A percentile compares a stretch with the other conserved stretches of the same genome.
These are phyloP conservation scores for Phyto melanocephala DNA, from an alignment of 2,888 invertebrate species.

Conservation along the genomic window DNA sequence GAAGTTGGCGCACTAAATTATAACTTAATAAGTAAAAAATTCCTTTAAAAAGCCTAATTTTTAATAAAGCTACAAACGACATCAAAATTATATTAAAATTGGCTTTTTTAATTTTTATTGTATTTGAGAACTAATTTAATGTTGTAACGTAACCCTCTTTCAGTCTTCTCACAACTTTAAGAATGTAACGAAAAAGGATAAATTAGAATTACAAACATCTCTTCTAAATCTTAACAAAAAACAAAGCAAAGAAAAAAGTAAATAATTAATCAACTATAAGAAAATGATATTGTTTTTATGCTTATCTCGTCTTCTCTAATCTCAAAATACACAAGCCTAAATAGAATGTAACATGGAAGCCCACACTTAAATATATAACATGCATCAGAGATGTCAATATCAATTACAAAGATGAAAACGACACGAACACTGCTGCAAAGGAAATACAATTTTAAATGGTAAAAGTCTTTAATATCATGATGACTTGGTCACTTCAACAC, in stretches of 20 bases:
- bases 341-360: background rate
- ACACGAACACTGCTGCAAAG: too few relatives aligned
- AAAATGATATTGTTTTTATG: background rate
- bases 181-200: background rate
- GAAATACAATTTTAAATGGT: background rate
- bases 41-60: too few relatives aligned
- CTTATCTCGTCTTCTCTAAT: constrained; percentile 2
- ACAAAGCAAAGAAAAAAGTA: background rate
- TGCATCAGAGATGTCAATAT: constrained; percentile 29
- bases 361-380: background rate
- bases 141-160: background rate
- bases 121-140: too few relatives aligned
- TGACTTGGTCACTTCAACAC: constrained; percentile 10
- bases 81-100: too few relatives aligned
- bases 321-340: constrained; percentile 23
- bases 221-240: background rate
- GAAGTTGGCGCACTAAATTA: too few relatives aligned
- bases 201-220: background rate
- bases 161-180: too few relatives aligned
- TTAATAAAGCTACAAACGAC: too few relatives aligned
- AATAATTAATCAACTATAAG: constrained; percentile 25
- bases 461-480: constrained; percentile 20
- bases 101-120: too few relatives aligned
- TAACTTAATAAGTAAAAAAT: too few relatives aligned
- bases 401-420: background rate